Percentiles rank a stretch among this genome's conserved stretches.
Evolutionary conservation across 2,888 invertebrate genomes (phyloP).

Genomic region (Agrochola litura): DNA sequence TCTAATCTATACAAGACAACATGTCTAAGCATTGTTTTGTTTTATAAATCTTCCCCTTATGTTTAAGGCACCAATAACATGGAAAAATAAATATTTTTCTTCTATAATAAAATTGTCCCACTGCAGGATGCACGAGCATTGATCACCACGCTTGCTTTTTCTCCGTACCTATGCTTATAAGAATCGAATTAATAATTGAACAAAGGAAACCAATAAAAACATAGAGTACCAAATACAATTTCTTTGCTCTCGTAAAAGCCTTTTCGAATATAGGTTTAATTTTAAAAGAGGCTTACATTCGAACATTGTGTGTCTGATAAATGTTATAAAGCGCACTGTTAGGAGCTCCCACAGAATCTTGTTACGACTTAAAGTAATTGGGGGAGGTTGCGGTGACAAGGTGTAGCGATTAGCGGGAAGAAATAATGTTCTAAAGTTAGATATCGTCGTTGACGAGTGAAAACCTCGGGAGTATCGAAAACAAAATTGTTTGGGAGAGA

Average conservation of each 20-base stretch:
- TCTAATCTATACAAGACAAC: no score
- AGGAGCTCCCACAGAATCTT: constrained; percentile 45
- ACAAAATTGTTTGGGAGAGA: no score
- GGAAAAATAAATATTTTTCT: no score
- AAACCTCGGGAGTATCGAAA: no score
- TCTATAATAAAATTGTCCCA: no score
- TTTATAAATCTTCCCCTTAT: no score
- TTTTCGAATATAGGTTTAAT: constrained; percentile 39
- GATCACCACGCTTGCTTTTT: background rate
- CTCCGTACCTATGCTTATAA: background rate
- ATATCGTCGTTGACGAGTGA: no score
- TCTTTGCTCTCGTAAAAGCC: constrained; percentile 29
- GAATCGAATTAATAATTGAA: background rate
- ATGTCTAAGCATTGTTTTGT: no score
- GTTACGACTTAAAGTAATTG: constrained; percentile 49
- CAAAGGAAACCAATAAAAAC: constrained; percentile 8
- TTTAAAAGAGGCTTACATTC: constrained; percentile 56
- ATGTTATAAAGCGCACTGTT: constrained; percentile 33
- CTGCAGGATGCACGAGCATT: no score
- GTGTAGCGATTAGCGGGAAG: constrained; percentile 24
- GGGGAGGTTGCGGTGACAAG: constrained; percentile 10
- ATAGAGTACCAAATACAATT: constrained; percentile 16
- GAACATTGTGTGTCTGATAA: constrained; percentile 37
- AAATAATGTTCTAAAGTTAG: background rate
- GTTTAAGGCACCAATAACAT: no score